These are phyloP conservation scores for Agelas oroides DNA, from an alignment of 37 sponge, comb jelly and placozoan species.

Conservation along the genomic window DNA sequence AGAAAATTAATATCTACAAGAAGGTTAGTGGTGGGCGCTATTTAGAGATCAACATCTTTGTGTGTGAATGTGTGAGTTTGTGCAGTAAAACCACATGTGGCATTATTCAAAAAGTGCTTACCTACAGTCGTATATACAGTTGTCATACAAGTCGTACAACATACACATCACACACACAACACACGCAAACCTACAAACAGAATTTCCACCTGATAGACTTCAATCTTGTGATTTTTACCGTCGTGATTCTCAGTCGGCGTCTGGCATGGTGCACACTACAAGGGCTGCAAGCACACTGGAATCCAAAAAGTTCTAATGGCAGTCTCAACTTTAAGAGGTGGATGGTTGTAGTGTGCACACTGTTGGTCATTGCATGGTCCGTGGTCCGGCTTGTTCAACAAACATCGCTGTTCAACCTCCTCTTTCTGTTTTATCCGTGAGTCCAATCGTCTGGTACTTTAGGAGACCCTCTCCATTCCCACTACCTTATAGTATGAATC, in stretches of 20 bases:
- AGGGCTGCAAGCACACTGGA: conserved; percentile 33
- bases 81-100: background rate
- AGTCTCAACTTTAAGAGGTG: conserved; percentile 9
- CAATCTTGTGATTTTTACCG: conserved; percentile 61
- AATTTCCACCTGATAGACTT: conserved; percentile 66
- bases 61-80: no score
- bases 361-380: conserved; percentile 51
- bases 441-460: conserved; percentile 4
- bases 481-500: background rate
- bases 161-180: no score
- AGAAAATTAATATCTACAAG: conserved; percentile 85
- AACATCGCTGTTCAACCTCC: conserved; percentile 74
- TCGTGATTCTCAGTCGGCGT: conserved; percentile 61
- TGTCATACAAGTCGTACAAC: no score
- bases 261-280: conserved; percentile 56
- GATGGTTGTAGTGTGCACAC: conserved; percentile 21
- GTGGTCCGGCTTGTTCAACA: conserved; percentile 52
- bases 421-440: conserved; percentile 87
- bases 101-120: no score
- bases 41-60: no score
- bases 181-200: no score
- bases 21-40: conserved; percentile 67
- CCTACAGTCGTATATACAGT: no score
- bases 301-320: background rate
- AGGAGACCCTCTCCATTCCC: background rate